phyloP scores from a whole-genome alignment of 2,113 vertebrate species.

The Petromus typicus region DNA sequence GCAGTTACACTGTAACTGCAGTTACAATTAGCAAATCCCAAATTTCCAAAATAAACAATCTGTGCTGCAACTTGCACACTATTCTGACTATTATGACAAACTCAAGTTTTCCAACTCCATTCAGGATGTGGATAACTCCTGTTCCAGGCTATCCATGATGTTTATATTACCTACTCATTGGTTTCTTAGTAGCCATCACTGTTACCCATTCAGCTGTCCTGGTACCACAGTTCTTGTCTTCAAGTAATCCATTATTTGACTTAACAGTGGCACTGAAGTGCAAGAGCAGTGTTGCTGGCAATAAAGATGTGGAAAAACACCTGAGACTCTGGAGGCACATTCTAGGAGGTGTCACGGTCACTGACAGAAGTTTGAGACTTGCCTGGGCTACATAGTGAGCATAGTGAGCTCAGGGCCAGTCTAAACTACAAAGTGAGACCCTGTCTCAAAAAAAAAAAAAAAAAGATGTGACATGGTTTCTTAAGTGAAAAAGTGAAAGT shows the following conservation, averaged over 20 bases:
- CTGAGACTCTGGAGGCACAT: too few species aligned
- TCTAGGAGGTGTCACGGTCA: too few species aligned
- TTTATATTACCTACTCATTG: background rate
- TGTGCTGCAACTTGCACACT: background rate
- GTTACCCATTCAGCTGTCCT: too few species aligned
- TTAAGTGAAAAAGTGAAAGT: background rate
- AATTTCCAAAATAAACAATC: background rate
- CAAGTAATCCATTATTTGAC: background rate
- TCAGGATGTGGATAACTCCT: background rate
- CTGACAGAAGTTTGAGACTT: too few species aligned
- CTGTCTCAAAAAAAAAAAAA: too few species aligned
- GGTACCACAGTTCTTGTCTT: background rate
- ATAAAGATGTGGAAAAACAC: background rate
- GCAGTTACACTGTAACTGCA: background rate
- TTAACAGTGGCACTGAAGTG: background rate
- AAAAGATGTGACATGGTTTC: background rate
- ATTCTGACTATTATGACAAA: background rate
- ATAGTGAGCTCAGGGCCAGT: too few species aligned
- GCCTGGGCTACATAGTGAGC: too few species aligned
- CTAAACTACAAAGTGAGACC: too few species aligned
- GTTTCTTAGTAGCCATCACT: background rate
- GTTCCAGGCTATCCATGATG: background rate
- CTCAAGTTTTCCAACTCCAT: background rate
- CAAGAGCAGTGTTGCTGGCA: background rate
- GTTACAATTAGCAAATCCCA: background rate